These are phyloP conservation scores for Synanceia verrucosa DNA, from an alignment of 2,797 vertebrate genomes.

Conservation along the genomic window DNA sequence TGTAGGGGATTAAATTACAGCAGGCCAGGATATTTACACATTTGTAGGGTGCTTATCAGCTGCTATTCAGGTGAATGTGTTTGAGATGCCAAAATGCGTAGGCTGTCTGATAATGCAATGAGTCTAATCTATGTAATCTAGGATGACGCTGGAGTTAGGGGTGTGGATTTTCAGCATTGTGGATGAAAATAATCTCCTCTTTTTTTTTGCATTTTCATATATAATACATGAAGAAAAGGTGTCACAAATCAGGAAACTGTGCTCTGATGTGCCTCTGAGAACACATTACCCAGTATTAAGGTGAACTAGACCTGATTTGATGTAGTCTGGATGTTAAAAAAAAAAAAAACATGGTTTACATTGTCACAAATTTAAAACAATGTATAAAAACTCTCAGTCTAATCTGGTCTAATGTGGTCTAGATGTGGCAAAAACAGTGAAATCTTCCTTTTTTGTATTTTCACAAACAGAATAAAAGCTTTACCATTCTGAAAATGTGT, in stretches of 20 bases:
- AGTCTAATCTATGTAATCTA: not conserved
- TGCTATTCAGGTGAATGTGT: not conserved
- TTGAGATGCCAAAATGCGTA: not conserved
- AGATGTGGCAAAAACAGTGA: not conserved
- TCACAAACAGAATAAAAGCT: not conserved
- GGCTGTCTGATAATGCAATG: not conserved
- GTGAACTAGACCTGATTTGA: not conserved
- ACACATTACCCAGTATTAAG: no score
- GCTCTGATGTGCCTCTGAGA: no score
- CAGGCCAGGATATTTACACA: not conserved
- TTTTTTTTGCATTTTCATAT: not conserved
- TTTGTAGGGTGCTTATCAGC: constrained; percentile 4
- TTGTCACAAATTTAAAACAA: no score
- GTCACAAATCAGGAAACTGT: no score
- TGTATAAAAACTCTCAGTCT: no score
- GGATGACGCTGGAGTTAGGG: not conserved
- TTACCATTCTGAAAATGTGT: no score
- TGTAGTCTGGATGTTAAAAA: not conserved
- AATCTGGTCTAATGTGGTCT: no score
- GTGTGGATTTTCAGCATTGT: no score
- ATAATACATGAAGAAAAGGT: no score
- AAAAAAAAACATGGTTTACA: no score
- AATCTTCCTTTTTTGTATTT: not conserved
- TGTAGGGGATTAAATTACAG: constrained; percentile 42
- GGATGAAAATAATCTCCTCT: no score